Evolutionary conservation across 2,888 invertebrate genomes (phyloP).

Genomic region (Cylloceria caligata): DNA sequence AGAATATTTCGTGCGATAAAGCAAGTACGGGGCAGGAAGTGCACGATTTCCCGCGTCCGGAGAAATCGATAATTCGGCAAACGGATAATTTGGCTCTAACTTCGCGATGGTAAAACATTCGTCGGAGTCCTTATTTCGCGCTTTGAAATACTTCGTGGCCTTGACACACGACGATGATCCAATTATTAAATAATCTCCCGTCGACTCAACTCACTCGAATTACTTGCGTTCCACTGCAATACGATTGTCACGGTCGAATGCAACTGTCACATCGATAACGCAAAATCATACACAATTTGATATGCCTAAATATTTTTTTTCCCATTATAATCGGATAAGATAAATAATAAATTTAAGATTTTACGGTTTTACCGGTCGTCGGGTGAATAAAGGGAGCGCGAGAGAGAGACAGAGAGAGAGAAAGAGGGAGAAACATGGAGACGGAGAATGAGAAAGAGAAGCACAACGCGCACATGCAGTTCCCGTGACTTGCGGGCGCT

Average conservation of each 20-base stretch:
- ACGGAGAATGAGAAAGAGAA: constrained; percentile 39
- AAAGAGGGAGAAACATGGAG: neutral
- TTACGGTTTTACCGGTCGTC: constrained; percentile 33
- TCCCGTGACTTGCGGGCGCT: constrained; percentile 67
- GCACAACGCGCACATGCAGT: constrained; percentile 66
- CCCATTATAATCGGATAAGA: neutral
- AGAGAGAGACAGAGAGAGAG: constrained; percentile 25
- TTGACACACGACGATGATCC: constrained; percentile 60
- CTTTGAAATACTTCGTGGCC: constrained; percentile 48
- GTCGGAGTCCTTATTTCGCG: constrained; percentile 33
- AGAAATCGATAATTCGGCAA: constrained; percentile 72
- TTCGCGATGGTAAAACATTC: neutral
- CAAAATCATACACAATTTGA: neutral
- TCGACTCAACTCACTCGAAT: constrained; percentile 37
- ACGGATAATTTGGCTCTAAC: constrained; percentile 4
- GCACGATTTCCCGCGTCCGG: constrained; percentile 73
- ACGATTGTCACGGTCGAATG: constrained; percentile 25
- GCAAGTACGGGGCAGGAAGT: constrained; percentile 70
- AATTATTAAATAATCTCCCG: constrained; percentile 61
- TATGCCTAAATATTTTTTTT: neutral
- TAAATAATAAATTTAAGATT: neutral
- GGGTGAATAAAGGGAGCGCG: constrained; percentile 6
- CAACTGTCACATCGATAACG: neutral
- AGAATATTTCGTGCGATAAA: constrained; percentile 63
- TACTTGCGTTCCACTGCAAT: constrained; percentile 47